phyloP scores from a whole-genome alignment of 2,113 vertebrate genomes.

The Sprattus sprattus region DNA sequence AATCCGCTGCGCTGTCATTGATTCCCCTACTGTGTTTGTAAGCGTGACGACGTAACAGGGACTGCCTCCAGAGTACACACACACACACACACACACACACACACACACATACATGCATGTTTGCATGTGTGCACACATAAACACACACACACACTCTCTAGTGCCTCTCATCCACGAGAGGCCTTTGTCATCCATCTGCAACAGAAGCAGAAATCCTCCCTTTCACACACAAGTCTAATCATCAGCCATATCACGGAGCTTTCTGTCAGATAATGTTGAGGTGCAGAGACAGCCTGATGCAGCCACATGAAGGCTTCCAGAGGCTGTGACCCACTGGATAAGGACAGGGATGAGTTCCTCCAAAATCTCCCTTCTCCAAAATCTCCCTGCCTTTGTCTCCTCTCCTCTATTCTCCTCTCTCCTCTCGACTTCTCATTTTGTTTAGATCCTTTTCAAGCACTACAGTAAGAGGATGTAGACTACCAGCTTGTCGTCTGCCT shows the following conservation, averaged over 20 bases:
- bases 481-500: conserved; percentile 8
- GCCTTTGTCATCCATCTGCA: conserved; percentile 44
- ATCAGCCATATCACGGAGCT: conserved; percentile 49
- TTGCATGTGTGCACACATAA: not conserved
- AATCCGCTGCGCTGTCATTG: conserved; percentile 46
- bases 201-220: conserved; percentile 45
- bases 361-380: not conserved
- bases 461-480: conserved; percentile 34
- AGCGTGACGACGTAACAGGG: conserved; percentile 37
- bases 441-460: conserved; percentile 25
- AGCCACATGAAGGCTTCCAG: conserved; percentile 40
- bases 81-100: not conserved
- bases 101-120: not conserved
- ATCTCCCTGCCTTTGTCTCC: conserved; percentile 8
- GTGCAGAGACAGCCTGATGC: conserved; percentile 28
- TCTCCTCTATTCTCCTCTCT: conserved; percentile 23
- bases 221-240: conserved; percentile 43
- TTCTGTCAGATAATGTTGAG: conserved; percentile 53
- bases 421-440: not conserved
- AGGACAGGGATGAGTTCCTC: conserved; percentile 37
- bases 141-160: not conserved
- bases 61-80: conserved; percentile 1
- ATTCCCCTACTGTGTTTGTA: conserved; percentile 37
- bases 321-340: conserved; percentile 24
- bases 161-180: conserved; percentile 35